phyloP scores from a whole-genome alignment of 2,888 invertebrate genomes.

The Formica aserva region DNA sequence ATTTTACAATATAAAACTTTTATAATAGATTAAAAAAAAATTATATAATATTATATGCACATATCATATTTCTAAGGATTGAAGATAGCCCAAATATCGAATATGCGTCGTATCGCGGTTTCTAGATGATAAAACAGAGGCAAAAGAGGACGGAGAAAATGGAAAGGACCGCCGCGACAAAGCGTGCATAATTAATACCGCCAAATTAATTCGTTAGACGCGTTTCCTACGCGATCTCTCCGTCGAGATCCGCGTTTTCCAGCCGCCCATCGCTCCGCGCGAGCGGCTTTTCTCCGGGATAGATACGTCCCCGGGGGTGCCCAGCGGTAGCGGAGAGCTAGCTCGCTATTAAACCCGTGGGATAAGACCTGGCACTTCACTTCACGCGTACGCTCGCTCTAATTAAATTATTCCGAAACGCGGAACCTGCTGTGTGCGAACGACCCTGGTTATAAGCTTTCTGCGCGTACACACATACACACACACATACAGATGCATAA shows the following conservation, averaged over 20 bases:
- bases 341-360: slow-evolving; percentile 83
- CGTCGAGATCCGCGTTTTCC: slow-evolving; percentile 35
- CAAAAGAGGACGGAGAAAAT: slow-evolving; percentile 22
- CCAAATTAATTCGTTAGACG: slow-evolving; percentile 71
- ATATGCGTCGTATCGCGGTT: neutral
- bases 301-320: slow-evolving; percentile 74
- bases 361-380: slow-evolving; percentile 82
- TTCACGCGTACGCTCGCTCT: slow-evolving; percentile 75
- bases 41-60: neutral
- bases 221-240: slow-evolving; percentile 1
- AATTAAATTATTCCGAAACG: slow-evolving; percentile 84
- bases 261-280: slow-evolving; percentile 25
- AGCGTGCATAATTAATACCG: slow-evolving; percentile 51
- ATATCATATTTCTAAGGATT: neutral
- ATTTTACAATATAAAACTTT: too few relatives aligned
- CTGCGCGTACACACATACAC: neutral
- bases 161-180: slow-evolving; percentile 26
- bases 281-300: slow-evolving; percentile 45
- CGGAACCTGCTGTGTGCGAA: slow-evolving; percentile 60
- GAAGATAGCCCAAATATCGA: neutral
- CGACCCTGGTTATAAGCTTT: slow-evolving; percentile 9
- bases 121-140: neutral
- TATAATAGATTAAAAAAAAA: neutral
- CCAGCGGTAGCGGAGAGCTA: slow-evolving; percentile 75
- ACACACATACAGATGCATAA: neutral